Conservation (phyloP, 2,888 invertebrate genomes). For the Scaptomyza polygonia region DNA sequence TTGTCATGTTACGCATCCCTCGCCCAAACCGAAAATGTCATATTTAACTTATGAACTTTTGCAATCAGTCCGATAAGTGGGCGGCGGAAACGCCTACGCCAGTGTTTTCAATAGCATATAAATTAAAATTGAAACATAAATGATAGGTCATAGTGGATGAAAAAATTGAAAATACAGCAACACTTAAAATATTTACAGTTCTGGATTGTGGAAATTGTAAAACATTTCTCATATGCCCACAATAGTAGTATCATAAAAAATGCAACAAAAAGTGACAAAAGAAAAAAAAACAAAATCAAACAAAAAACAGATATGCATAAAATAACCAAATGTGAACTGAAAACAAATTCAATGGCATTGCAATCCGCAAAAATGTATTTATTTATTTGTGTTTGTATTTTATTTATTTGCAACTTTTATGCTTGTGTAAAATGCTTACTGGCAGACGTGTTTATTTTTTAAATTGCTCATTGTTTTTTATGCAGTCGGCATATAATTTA, state of each 20-base stretch:
- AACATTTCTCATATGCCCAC: slow-evolving; percentile 61
- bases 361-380: slow-evolving; percentile 58
- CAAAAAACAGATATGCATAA: slow-evolving; percentile 14
- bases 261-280: slow-evolving; percentile 4
- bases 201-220: slow-evolving; percentile 68
- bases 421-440: slow-evolving; percentile 50
- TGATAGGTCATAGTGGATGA: slow-evolving; percentile 40
- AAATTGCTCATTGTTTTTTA: slow-evolving; percentile 67
- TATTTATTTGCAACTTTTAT: slow-evolving; percentile 41
- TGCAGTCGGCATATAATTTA: slow-evolving; percentile 67
- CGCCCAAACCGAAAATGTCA: slow-evolving; percentile 11
- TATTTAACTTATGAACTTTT: slow-evolving; percentile 57
- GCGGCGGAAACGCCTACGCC: slow-evolving; percentile 2
- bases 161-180: slow-evolving; percentile 41
- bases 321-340: slow-evolving; percentile 24
- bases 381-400: slow-evolving; percentile 60
- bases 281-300: slow-evolving; percentile 6
- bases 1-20: slow-evolving; percentile 6
- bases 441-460: slow-evolving; percentile 73
- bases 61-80: slow-evolving; percentile 16
- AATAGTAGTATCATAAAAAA: slow-evolving; percentile 20
- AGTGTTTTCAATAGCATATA: slow-evolving; percentile 62
- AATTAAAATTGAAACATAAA: slow-evolving; percentile 77
- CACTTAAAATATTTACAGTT: slow-evolving; percentile 73
- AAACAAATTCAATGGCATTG: slow-evolving; percentile 57